phyloP scores from a whole-genome alignment of 2,113 vertebrate genomes.

The Aegotheles bennettii region DNA sequence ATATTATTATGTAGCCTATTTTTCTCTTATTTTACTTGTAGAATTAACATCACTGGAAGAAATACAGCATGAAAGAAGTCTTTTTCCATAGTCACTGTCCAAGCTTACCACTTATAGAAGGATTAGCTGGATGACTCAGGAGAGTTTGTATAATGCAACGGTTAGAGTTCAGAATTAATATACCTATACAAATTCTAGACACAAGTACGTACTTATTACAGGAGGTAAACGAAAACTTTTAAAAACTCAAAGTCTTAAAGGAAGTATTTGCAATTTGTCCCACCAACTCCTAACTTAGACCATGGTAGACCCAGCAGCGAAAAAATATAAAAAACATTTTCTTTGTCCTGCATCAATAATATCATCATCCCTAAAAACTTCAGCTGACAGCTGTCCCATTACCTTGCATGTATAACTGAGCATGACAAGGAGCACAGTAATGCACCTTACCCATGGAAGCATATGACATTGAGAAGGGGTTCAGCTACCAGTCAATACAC shows the following conservation, averaged over 20 bases:
- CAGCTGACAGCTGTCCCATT: not conserved
- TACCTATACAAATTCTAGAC: not conserved
- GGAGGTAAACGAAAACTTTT: not conserved
- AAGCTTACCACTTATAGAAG: not conserved
- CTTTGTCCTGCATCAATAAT: not conserved
- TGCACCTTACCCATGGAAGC: not conserved
- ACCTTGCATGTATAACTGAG: not conserved
- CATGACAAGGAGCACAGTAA: not conserved
- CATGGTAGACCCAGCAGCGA: not conserved
- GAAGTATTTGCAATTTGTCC: not conserved
- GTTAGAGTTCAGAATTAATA: not conserved
- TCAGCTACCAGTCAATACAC: not conserved
- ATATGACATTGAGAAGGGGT: not conserved
- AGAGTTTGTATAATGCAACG: not conserved
- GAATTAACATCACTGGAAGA: not conserved
- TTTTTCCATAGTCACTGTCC: not conserved
- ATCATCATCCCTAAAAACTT: not conserved
- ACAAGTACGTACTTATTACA: not conserved
- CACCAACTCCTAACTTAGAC: not conserved
- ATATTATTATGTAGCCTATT: not conserved
- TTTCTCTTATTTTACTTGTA: not conserved
- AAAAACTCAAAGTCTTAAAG: not conserved
- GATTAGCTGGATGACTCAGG: not conserved
- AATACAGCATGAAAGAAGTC: not conserved
- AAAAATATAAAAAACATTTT: not conserved